Base-by-base conservation (phyloP, 2,797 vertebrate genomes). In the Pipistrellus nathusii region DNA sequence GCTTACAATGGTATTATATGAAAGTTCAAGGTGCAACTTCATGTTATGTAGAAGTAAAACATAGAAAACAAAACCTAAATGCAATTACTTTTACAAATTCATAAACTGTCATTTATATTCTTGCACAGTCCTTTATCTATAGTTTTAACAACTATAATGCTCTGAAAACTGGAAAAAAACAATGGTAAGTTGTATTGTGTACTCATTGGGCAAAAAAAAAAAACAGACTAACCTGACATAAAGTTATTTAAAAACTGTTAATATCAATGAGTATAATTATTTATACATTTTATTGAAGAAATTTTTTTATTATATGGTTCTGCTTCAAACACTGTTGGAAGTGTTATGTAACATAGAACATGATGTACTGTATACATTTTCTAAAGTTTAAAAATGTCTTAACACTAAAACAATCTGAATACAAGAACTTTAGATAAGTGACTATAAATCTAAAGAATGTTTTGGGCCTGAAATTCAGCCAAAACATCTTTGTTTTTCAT, bases 251-350 rank as follows among this genome's bases (percentile, higher is more conserved):
- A 68, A 57, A 4, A 30, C 68, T 69, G 10, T 15, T 83, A 71
- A 68, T 38, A 84, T 9, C 2, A 85, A 7, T 71, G 30, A 72
- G 4, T 62, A 25, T 59, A 23, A 90, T 85, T 82, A 69, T 69
- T 46, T 46, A 83, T 41, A 83, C 20, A 91, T 72, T 87, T 80
- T 80, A 72, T 27, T 84, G 41, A 90, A 80, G 41, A 71, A 75
- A 41, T 53, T 30, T 38, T 44, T 84, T 80, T 93, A 78, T 71
- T 92, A 88, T n/a, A 18, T 57, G 18, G 8, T 46, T 80, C 46
- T 76, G 32, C n/a, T 18, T 51, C 8, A 92, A 62, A 44, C 2
- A 11, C 25, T 68, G 4, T 80, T n/a, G 15, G 8, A 35, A 18
- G 13, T 41, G 15, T 30, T 94, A 57, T 25, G 0, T 51, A 83